Evolutionary conservation across 2,113 vertebrate species (phyloP), one percentile per base, ranked within the genome.

Genomic region (Sylvia atricapilla): DNA sequence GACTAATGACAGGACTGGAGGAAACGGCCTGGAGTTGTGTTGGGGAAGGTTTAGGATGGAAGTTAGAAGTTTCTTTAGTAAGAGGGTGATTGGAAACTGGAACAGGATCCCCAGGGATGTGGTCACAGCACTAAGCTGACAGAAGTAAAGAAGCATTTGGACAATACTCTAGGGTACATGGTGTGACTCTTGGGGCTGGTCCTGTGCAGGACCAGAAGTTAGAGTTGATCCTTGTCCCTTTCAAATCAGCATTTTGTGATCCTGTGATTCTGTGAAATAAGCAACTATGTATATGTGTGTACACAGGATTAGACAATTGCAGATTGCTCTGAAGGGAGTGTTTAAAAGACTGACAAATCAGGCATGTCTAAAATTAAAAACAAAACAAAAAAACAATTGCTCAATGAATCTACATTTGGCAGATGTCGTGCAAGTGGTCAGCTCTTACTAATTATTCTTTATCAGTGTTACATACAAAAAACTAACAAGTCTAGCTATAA

Each of bases 31-130:
- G 30, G 13, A 58, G 20, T 14, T 75, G 24, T 8, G 4, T 50
- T 0, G 0, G 31, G 2, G 7, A n/a, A 25, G 8, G 4, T 30
- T 85, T 67, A 21, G 10, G 3, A 3, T 21, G 31, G 24, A 21
- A 50, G 10, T 21, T 43, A 58, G 37, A 35, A 35, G 2, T 1
- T 35, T 66, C 13, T 58, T 58, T 8, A 49, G 10, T 19, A 35
- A 49, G 44, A 43, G 30, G 7, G 7, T 67, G 19, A 2, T 3
- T 67, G 15, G 35, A 20, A 20, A 43, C 2, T 43, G 25, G 13
- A 67, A 43, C 0, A 4, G 30, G 13, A 4, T 58, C 7, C 13
- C 16, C 31, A 31, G 4, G 10, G 35, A 41, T 24, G 35, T 35
- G 30, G 14, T 30, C 9, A 30, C 25, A 50, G 8, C 44, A 35